phyloP scores from a whole-genome alignment of 2,888 invertebrate species.

The Agrilus cyanescens region DNA sequence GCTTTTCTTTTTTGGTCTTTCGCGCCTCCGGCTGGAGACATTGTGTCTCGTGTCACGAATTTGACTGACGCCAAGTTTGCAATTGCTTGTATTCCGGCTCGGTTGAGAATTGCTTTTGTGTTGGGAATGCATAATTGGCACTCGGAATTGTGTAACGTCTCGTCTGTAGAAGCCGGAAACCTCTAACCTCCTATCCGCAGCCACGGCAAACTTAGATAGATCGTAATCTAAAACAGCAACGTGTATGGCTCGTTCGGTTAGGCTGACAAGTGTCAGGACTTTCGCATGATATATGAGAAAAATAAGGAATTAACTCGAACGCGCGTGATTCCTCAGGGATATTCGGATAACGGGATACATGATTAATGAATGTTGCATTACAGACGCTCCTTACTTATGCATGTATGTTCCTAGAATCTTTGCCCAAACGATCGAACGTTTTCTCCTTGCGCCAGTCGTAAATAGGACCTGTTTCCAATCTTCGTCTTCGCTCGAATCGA shows the following conservation, averaged over 20 bases:
- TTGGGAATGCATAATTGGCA: slow-evolving; percentile 36
- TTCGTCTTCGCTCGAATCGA: no score
- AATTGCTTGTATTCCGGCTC: slow-evolving; percentile 34
- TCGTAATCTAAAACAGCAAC: slow-evolving; percentile 18
- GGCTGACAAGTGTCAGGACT: slow-evolving; percentile 32
- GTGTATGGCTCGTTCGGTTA: slow-evolving; percentile 18
- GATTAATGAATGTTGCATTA: slow-evolving; percentile 30
- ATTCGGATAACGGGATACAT: slow-evolving; percentile 27
- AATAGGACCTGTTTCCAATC: no score
- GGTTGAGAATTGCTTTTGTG: slow-evolving; percentile 35
- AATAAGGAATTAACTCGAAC: slow-evolving; percentile 30
- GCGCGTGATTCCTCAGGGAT: slow-evolving; percentile 22
- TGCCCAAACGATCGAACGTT: slow-evolving; percentile 17
- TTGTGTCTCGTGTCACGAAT: slow-evolving; percentile 21
- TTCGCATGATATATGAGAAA: slow-evolving; percentile 35
- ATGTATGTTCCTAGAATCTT: slow-evolving; percentile 22
- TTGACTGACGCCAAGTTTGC: slow-evolving; percentile 32
- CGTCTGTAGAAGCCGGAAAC: slow-evolving; percentile 12
- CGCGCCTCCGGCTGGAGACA: slow-evolving; percentile 8
- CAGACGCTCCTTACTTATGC: slow-evolving; percentile 26
- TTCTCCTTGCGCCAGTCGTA: no score
- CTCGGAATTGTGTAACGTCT: slow-evolving; percentile 26
- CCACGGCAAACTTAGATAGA: slow-evolving; percentile 17
- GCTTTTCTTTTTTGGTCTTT: no score
- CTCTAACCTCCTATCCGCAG: not conserved